Base-by-base conservation (phyloP, 2,888 invertebrate species). In the Agrenia bidenticulata region DNA sequence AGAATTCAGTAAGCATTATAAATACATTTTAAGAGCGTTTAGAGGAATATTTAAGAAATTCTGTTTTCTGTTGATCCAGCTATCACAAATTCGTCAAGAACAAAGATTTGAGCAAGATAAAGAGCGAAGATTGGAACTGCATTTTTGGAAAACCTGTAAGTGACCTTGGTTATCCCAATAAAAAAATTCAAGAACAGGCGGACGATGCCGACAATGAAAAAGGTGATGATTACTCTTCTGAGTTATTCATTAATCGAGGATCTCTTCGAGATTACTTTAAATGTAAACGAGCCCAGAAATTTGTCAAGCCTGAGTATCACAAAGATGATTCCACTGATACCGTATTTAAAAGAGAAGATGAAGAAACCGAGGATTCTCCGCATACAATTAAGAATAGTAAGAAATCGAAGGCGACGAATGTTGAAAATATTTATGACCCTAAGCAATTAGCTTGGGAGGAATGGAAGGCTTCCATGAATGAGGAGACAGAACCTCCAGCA, bases 31-130 rank as follows among this genome's bases (percentile, higher is more conserved):
- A 7, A 32, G 32, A 32, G 4, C 11, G 11, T 45, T 21, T 21
- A 51, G 23, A 11, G 24, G 24, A 13, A 51, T 19, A 17, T 15
- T 51, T 51, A 32, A 7, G 32, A 7, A 32, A 32, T 32, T 32
- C 17, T 1, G 24, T n/a, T 55, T 50, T 23, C 53, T n/a, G n/a
- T n/a, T 50, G 27, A 24, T 60, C 21, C 50, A 75, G 75, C 51
- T 75, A 73, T 49, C 73, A 71, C 41, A 75, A 73, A 49, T 71
- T 73, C 45, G 65, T 71, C 17, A 71, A 71, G 50, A 73, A 67
- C 41, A 75, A 75, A 45, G 73, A 75, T 53, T 70, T 75, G 11
- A 73, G 73, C 60, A 69, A 64, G 19, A 65, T 68, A 21, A 70
- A 73, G 15, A 54, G 56, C 0, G 64, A 71, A 21, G 73, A 75